phyloP scores from a whole-genome alignment of 2,888 invertebrate species.

The Acanthosepion lycidas region DNA sequence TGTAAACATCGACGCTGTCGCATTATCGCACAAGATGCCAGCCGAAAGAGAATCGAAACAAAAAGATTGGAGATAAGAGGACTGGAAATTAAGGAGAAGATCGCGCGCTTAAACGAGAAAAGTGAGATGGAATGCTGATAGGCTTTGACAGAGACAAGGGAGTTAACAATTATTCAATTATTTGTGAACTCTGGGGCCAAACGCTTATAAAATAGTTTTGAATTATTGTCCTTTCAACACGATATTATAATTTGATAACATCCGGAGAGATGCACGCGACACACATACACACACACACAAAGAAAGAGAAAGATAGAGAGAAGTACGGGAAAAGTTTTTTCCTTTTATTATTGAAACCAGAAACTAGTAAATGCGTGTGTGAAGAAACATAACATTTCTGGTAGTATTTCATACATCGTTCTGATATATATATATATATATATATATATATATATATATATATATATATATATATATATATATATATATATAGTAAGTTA shows the following conservation, averaged over 20 bases:
- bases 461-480: too few relatives aligned
- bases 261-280: not conserved
- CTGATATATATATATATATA: too few relatives aligned
- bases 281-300: too few relatives aligned
- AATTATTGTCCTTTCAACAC: not conserved
- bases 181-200: not conserved
- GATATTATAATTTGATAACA: not conserved
- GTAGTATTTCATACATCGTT: too few relatives aligned
- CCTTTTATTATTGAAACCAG: not conserved
- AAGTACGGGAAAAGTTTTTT: not conserved
- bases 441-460: too few relatives aligned
- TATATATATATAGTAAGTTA: too few relatives aligned
- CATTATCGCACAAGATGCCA: not conserved
- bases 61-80: not conserved
- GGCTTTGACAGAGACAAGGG: not conserved
- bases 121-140: not conserved
- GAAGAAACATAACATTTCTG: not conserved
- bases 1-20: conserved; percentile 33
- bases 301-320: not conserved
- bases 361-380: not conserved
- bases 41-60: conserved; percentile 33
- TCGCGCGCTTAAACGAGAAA: not conserved
- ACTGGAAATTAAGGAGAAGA: conserved; percentile 12
- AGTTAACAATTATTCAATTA: conserved; percentile 1
- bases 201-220: not conserved